These are phyloP conservation scores for Acromyrmex echinatior DNA, from an alignment of 1,140 invertebrate genomes.

Conservation along the genomic window DNA sequence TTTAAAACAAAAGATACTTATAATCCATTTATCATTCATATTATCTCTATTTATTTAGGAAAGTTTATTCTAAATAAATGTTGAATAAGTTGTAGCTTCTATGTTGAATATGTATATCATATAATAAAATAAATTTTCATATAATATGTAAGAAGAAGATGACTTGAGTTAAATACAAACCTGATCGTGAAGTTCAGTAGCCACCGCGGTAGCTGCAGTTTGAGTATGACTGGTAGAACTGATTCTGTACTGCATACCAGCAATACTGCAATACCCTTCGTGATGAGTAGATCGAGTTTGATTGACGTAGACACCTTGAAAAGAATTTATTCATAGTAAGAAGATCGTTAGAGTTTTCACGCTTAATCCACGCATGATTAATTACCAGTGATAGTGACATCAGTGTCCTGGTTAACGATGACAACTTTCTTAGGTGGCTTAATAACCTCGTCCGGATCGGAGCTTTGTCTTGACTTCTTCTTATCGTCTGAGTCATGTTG, in stretches of 20 bases:
- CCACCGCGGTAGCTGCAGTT: constrained; percentile 92
- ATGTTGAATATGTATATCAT: not conserved
- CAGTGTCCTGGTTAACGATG: constrained; percentile 93
- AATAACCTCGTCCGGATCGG: constrained; percentile 83
- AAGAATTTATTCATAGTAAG: constrained; percentile 39
- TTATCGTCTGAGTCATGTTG: constrained; percentile 88
- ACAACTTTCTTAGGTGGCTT: constrained; percentile 88
- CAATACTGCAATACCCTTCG: constrained; percentile 93
- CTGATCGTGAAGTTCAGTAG: constrained; percentile 88
- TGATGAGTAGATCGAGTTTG: constrained; percentile 92
- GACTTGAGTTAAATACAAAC: constrained; percentile 77
- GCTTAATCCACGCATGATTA: constrained; percentile 49
- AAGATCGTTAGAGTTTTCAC: constrained; percentile 49
- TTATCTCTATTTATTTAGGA: not conserved
- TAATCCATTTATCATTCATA: not conserved
- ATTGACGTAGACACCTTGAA: constrained; percentile 91
- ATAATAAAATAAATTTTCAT: not conserved
- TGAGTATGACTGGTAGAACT: constrained; percentile 92
- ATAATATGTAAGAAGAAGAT: not conserved
- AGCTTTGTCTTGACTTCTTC: constrained; percentile 87
- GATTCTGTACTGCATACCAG: constrained; percentile 94
- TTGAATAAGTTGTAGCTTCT: not conserved
- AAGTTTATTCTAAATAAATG: not conserved
- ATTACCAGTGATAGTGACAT: constrained; percentile 92
- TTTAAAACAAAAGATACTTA: not conserved